Base-by-base conservation (phyloP, 1,140 invertebrate genomes). In the Scaptodrosophila lebanonensis region DNA sequence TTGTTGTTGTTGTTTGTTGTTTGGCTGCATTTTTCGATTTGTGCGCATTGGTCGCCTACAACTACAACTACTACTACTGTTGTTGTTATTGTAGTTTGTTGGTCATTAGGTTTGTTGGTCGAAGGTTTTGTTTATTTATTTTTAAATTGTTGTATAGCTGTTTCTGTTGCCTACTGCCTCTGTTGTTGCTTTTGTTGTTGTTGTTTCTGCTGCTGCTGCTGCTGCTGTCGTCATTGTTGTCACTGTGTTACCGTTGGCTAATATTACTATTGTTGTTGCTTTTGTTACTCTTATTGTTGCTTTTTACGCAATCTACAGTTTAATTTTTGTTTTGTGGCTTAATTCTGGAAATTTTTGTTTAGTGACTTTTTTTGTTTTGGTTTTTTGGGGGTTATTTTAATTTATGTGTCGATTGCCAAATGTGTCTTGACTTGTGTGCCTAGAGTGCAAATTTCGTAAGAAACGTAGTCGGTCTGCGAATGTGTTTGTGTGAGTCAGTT, bases 291-390 rank as follows among this genome's bases (percentile, higher is more conserved):
- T 11, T 47, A 4, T 38, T 13, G 15, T 8, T 6, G 6, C 17
- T 39, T 40, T 75, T 75, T 75, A 75, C 65, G 71, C 65, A 75
- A 75, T 75, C 65, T 45, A 58, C 65, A 75, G 71, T 75, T 75
- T 72, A 42, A 64, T 67, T 60, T 56, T 49, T 52, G 45, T 52
- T 65, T 43, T 44, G 56, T 38, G 27, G 50, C 57, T 75, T 69
- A 61, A 66, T 75, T 75, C 71, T 75, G 51, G 43, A 68, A 30
- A 52, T 51, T 52, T 57, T 54, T 38, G 30, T 53, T 32, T 18
- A 11, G 11, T 38, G 6, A 7, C 17, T 38, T 38, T 38, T 13
- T 38, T 45, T 42, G 33, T 38, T 33, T 33, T 29, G 38, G 30
- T 7, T 32, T 39, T 20, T n/a, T 17, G 53, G 13, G n/a, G 44